Base-by-base conservation (phyloP, 2,113 vertebrate genomes). In the Telmatochromis sp. region DNA sequence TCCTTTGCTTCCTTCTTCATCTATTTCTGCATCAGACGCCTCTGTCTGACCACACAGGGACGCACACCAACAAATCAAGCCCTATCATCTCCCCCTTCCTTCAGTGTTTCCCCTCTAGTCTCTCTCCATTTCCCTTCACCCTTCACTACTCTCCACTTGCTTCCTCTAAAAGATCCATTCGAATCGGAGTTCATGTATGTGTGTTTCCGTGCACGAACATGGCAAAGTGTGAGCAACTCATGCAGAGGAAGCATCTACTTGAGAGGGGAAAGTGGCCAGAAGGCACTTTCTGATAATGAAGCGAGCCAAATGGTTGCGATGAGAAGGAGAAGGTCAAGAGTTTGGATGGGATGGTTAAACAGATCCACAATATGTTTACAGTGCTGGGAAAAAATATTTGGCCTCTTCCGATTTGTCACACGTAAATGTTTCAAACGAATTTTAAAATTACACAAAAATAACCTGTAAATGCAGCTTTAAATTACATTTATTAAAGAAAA, bases 391-490 rank as follows among this genome's bases (percentile, higher is more conserved):
- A 73, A 75, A 47, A 45, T 9, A 28, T 47, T 47, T 47, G 68
- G 21, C 40, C 9, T 10, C 21, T 73, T 73, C 14, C 5, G 0
- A 28, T 75, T 17, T 47, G 14, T 17, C 21, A 17, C 68, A 75
- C 0, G 4, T 2, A 0, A 0, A 28, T 75, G 68, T 47, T 75
- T 75, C 40, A 75, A 75, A 73, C 21, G 0, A 45, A 28, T 28
- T 75, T 75, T 17, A 47, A 75, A 28, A 47, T 75, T 47, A 11
- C 8, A 45, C 40, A 47, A 73, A 73, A 45, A 26, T 45, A 73
- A 47, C 2, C 9, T 0, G 0, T 75, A 47, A 75, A 47, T 75
- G 1, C 37, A 73, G 21, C 13, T 73, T 73, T 73, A 73, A 45
- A 45, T 45, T 4, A 17, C 65, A 73, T 73, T 10, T 73, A 73